These are phyloP conservation scores for Masticophis lateralis DNA, from an alignment of 2,797 vertebrate species.

Conservation along the genomic window DNA sequence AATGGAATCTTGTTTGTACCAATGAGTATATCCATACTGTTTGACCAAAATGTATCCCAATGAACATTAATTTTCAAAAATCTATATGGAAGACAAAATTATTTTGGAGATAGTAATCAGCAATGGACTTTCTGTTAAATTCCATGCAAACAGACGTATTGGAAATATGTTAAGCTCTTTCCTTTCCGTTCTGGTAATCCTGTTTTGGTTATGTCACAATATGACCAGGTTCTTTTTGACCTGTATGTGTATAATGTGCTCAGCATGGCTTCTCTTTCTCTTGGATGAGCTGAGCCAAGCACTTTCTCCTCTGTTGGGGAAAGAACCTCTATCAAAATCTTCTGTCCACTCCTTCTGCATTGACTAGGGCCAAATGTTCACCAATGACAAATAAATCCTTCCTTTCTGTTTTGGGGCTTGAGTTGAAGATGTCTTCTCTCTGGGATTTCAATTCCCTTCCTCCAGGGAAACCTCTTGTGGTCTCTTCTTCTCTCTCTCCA, in stretches of 20 bases:
- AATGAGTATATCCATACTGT: not conserved
- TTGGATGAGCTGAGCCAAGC: not conserved
- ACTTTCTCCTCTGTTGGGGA: not conserved
- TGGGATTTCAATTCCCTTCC: not conserved
- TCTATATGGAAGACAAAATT: not conserved
- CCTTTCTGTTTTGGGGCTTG: not conserved
- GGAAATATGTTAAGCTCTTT: conserved; percentile 14
- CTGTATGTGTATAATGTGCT: not conserved
- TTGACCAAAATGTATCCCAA: not conserved
- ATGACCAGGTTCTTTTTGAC: not conserved
- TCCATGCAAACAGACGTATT: conserved; percentile 7
- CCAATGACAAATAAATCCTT: not conserved
- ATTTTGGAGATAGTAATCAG: not conserved
- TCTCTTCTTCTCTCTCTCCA: not conserved
- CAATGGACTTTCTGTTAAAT: not conserved
- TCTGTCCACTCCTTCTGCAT: not conserved
- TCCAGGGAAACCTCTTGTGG: not conserved
- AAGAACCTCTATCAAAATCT: not conserved
- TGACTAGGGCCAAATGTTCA: not conserved
- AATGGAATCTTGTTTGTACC: not conserved
- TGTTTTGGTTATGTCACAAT: not conserved
- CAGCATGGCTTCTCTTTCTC: not conserved
- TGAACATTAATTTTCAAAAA: not conserved
- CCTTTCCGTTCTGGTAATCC: conserved; percentile 3
- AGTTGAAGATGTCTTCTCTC: not conserved